Conservation (phyloP, 2,113 vertebrate species). For the Scophthalmus maximus region DNA sequence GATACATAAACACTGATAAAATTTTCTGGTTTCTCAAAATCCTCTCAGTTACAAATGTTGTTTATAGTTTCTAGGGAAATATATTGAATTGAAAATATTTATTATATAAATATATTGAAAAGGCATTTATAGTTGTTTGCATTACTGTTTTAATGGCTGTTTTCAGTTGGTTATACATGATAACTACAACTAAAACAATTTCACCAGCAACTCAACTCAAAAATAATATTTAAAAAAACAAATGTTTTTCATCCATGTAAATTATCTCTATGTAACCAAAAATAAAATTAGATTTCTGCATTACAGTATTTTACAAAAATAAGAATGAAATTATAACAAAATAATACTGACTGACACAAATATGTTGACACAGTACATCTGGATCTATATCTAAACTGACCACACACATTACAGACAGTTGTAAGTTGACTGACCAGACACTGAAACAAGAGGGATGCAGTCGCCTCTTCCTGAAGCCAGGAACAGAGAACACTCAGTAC, state of each 20-base stretch:
- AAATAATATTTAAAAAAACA: neutral
- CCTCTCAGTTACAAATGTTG: no score
- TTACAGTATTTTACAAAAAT: slow-evolving; percentile 32
- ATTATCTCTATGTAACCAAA: slow-evolving; percentile 37
- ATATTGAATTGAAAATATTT: neutral
- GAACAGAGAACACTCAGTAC: no score
- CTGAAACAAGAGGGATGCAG: no score
- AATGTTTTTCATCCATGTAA: slow-evolving; percentile 5
- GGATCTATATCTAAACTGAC: neutral
- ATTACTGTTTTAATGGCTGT: slow-evolving; percentile 13
- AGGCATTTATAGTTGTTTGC: neutral
- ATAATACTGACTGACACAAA: slow-evolving; percentile 64
- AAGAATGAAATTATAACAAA: slow-evolving; percentile 27
- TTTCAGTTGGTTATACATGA: slow-evolving; percentile 14
- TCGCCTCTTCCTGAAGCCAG: no score
- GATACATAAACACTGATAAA: no score
- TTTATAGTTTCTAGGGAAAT: no score
- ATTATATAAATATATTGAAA: neutral
- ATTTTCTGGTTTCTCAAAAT: no score
- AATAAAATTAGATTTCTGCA: slow-evolving; percentile 36
- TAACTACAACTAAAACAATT: slow-evolving; percentile 1
- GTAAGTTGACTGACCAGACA: no score
- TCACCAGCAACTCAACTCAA: slow-evolving; percentile 6
- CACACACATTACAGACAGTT: no score
- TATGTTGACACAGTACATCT: slow-evolving; percentile 16